Percentiles rank a stretch among this genome's conserved stretches.
phyloP scores from a whole-genome alignment of 2,113 vertebrate genomes.

The Thunnus thynnus region DNA sequence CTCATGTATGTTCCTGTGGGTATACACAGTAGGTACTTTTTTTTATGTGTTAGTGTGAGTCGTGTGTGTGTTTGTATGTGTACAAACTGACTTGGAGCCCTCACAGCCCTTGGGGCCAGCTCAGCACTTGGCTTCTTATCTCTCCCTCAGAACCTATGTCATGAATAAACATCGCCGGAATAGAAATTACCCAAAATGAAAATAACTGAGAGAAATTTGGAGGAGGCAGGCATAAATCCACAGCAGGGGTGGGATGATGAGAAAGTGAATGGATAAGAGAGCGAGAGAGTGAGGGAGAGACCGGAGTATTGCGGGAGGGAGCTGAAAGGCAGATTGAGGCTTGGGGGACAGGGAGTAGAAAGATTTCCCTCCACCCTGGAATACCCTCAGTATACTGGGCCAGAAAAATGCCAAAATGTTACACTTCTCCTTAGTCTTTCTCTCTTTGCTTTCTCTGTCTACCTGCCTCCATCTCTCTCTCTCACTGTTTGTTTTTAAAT shows the following conservation, averaged over 20 bases:
- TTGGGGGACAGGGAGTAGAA: conserved; percentile 24
- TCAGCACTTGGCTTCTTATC: conserved; percentile 78
- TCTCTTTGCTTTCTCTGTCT: not conserved
- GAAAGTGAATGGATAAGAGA: conserved; percentile 60
- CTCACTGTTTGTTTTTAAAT: conserved; percentile 39
- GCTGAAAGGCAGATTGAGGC: conserved; percentile 62
- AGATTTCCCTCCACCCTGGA: conserved; percentile 55
- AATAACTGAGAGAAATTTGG: conserved; percentile 69
- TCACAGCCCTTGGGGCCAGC: conserved; percentile 62
- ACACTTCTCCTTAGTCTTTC: not conserved
- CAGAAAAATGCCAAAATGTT: conserved; percentile 48
- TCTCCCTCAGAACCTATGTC: conserved; percentile 66
- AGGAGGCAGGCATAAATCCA: conserved; percentile 60
- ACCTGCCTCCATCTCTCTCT: conserved; percentile 9
- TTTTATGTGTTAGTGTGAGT: conserved; percentile 5
- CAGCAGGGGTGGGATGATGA: conserved; percentile 36
- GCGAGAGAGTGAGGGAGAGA: not conserved
- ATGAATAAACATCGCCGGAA: conserved; percentile 76
- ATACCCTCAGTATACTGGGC: conserved; percentile 25
- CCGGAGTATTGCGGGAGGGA: conserved; percentile 16
- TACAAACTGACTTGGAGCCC: conserved; percentile 57
- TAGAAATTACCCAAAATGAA: conserved; percentile 66
- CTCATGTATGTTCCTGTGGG: not conserved
- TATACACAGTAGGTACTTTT: not conserved
- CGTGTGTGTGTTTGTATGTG: conserved; percentile 16